Base-by-base conservation (phyloP, 2,888 invertebrate genomes). In the Eurytoma californica region DNA sequence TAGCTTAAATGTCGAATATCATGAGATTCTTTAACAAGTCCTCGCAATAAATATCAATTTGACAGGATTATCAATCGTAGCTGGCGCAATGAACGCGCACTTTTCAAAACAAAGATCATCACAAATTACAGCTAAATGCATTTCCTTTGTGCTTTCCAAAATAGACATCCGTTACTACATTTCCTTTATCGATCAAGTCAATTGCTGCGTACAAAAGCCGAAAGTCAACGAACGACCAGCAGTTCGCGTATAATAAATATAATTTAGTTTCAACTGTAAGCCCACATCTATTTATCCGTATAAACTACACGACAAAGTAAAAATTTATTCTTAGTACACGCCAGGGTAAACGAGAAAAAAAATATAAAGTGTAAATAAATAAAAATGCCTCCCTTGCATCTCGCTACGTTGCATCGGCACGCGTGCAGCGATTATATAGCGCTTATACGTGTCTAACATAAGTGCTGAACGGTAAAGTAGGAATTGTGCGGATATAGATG, bases 41-140 rank as follows among this genome's bases (percentile, higher is more conserved):
- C 39, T 39, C 39, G 14, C 53, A 69, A 69, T 75, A 69, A 65
- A 57, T 12, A 51, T 39, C 5, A 39, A 28, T 77, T 77, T 65
- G 47, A 51, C 70, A 66, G 39, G 20, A 69, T 12, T 75, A 24
- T 18, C 51, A 66, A 66, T 60, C 72, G 61, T 70, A 77, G 77
- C 30, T 9, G 0, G 39, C 24, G 24, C 24, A 51, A 57, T 47
- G 60, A 60, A 55, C 72, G 55, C 58, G 24, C 3, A 3, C 18
- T 47, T 14, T 20, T 7, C 20, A 20, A 53, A 55, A 30, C 9
- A 39, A 39, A 7, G 9, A 39, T 9, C 2, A 39, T 30, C 30
- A 5, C 30, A 12, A 12, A 20, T n/a, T 14, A 55, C n/a, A 49
- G n/a, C 20, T 61, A 20, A 72, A 69, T 55, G 76, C 76, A 69